These are phyloP conservation scores for Aphis gossypii DNA, from an alignment of 1,140 invertebrate species.

Conservation along the genomic window DNA sequence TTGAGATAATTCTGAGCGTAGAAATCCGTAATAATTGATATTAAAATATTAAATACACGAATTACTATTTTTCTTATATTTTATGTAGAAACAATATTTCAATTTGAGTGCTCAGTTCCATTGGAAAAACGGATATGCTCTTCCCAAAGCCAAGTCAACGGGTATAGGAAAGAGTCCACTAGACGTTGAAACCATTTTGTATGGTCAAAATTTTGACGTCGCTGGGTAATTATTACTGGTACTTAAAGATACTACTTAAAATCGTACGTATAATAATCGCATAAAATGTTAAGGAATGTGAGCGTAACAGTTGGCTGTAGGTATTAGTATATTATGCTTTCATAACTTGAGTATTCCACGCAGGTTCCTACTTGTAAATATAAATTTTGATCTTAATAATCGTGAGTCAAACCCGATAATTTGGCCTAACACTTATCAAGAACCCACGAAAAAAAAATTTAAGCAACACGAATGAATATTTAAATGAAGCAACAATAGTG, in stretches of 20 bases:
- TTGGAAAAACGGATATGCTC: constrained; percentile 54
- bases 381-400: background rate
- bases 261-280: background rate
- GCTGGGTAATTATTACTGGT: background rate
- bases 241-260: background rate
- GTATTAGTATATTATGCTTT: too few relatives aligned
- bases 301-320: too few relatives aligned
- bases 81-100: constrained; percentile 25
- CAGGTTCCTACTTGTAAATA: background rate
- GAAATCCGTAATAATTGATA: background rate
- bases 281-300: background rate
- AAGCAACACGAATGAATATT: background rate
- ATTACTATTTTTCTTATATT: background rate
- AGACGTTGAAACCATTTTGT: constrained; percentile 15
- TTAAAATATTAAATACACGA: background rate
- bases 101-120: constrained; percentile 47
- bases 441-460: background rate
- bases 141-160: constrained; percentile 42
- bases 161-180: background rate
- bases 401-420: background rate
- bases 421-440: background rate
- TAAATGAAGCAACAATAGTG: background rate
- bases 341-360: background rate
- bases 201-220: background rate
- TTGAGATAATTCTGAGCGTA: background rate